These are phyloP conservation scores for Aradophagus sp. DNA, from an alignment of 1,140 invertebrate genomes.

Conservation along the genomic window DNA sequence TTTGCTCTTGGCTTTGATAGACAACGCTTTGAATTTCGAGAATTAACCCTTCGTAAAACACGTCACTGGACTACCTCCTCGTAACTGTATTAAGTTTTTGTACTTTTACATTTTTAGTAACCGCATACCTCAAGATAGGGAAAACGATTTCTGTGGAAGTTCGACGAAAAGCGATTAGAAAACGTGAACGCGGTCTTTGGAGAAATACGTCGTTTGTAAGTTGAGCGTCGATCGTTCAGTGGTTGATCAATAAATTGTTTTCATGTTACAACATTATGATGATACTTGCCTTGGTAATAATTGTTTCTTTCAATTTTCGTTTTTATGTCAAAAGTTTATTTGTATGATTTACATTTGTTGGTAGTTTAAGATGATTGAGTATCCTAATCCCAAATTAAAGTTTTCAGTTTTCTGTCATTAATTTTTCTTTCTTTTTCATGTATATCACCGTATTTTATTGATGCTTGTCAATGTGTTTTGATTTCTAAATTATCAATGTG, in stretches of 20 bases:
- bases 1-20: slow-evolving; percentile 17
- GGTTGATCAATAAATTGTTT: slow-evolving; percentile 33
- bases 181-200: not conserved
- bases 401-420: slow-evolving; percentile 1
- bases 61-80: slow-evolving; percentile 71
- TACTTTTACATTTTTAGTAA: slow-evolving; percentile 74
- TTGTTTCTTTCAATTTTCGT: not conserved
- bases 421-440: slow-evolving; percentile 3
- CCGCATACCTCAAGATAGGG: slow-evolving; percentile 72
- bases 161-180: slow-evolving; percentile 45
- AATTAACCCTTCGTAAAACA: slow-evolving; percentile 40
- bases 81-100: slow-evolving; percentile 74
- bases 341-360: too few relatives aligned
- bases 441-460: too few relatives aligned
- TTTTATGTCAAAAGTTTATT: too few relatives aligned
- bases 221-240: slow-evolving; percentile 25
- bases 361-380: too few relatives aligned
- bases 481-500: too few relatives aligned
- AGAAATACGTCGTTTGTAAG: slow-evolving; percentile 4
- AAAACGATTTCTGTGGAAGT: slow-evolving; percentile 60
- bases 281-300: slow-evolving; percentile 4
- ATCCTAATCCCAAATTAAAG: too few relatives aligned
- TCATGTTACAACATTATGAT: slow-evolving; percentile 13
- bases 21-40: slow-evolving; percentile 9
- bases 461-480: too few relatives aligned